Evolutionary conservation across 37 sponge, comb jelly and placozoan genomes (phyloP).

Genomic region (Diacarnus erythraeanus): DNA sequence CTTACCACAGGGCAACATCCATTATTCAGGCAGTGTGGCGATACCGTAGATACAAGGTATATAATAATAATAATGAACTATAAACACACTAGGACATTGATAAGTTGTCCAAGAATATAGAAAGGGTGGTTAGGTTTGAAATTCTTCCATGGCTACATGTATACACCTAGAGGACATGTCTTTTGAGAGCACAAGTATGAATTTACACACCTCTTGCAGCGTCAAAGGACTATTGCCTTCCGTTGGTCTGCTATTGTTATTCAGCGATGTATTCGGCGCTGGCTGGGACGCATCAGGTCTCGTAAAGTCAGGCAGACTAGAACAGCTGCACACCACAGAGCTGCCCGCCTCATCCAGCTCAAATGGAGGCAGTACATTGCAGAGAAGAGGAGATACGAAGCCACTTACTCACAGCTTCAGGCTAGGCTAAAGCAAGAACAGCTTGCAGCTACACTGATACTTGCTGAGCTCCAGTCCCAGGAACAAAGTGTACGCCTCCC

Average conservation of each 20-base stretch:
- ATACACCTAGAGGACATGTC: no score
- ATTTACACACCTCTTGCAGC: background rate
- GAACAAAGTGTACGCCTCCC: constrained; percentile 38
- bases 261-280: constrained; percentile 28
- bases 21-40: constrained; percentile 78
- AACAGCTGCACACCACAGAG: constrained; percentile 24
- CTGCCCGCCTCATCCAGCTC: constrained; percentile 68
- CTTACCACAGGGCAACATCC: constrained; percentile 67
- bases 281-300: constrained; percentile 30
- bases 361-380: constrained; percentile 67
- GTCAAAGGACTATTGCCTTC: background rate
- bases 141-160: background rate
- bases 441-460: constrained; percentile 29
- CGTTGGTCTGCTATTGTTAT: constrained; percentile 63
- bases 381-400: constrained; percentile 70
- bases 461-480: constrained; percentile 36
- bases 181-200: no score
- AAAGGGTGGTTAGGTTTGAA: no score
- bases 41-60: constrained; percentile 41
- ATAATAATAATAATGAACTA: background rate
- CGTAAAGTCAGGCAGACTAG: constrained; percentile 26
- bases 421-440: constrained; percentile 60
- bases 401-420: constrained; percentile 47
- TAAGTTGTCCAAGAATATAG: background rate
- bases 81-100: background rate